phyloP scores from a whole-genome alignment of 2,113 vertebrate species.

The Zosterops japonicus region DNA sequence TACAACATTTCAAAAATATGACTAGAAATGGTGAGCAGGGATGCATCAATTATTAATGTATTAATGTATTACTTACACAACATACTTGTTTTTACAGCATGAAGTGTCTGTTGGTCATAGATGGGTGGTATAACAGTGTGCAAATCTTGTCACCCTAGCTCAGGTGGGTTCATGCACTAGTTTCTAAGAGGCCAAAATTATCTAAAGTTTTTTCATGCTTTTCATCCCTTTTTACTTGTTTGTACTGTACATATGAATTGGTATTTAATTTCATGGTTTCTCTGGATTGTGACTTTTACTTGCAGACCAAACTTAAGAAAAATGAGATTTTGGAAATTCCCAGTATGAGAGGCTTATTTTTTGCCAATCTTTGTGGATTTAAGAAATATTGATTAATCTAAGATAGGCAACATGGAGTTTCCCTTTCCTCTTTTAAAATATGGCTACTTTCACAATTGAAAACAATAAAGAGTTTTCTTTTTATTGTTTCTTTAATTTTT shows the following conservation, averaged over 20 bases:
- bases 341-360: neutral
- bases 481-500: neutral
- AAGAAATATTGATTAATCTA: neutral
- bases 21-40: neutral
- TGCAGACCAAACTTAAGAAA: neutral
- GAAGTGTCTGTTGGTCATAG: neutral
- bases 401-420: neutral
- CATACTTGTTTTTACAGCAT: neutral
- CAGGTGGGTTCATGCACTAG: neutral
- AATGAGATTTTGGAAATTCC: neutral
- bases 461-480: neutral
- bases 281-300: neutral
- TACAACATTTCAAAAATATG: neutral
- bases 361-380: neutral
- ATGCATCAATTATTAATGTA: neutral
- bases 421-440: neutral
- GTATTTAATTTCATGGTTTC: neutral
- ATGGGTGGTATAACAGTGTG: neutral
- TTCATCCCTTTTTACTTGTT: neutral
- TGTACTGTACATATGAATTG: neutral
- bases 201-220: neutral
- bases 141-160: neutral
- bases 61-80: neutral
- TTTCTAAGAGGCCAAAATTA: neutral
- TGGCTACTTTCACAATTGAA: neutral